phyloP scores from a whole-genome alignment of 2,797 vertebrate species.

The Crypturellus tataupa region DNA sequence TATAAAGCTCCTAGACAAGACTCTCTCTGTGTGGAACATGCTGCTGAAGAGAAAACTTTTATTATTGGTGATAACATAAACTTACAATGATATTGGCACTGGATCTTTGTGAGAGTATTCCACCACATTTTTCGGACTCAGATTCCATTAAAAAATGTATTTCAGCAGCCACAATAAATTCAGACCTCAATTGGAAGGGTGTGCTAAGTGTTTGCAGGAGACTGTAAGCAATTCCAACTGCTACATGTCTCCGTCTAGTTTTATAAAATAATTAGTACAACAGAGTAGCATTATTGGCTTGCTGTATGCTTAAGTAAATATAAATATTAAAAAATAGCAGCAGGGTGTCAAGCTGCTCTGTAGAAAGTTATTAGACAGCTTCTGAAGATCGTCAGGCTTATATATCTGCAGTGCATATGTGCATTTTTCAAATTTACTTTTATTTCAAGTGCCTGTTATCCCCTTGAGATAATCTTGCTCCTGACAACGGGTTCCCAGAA shows the following conservation, averaged over 20 bases:
- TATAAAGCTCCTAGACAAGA: conserved; percentile 5
- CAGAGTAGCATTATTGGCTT: conserved; percentile 21
- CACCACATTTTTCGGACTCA: not conserved
- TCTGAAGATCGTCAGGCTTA: conserved; percentile 30
- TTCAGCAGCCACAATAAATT: conserved; percentile 3
- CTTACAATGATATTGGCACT: not conserved
- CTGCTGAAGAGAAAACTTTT: conserved; percentile 20
- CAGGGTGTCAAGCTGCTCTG: conserved; percentile 27
- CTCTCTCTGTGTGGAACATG: not conserved
- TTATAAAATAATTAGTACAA: conserved; percentile 16
- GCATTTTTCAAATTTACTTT: conserved; percentile 11
- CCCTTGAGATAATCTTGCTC: not conserved
- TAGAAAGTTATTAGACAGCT: conserved; percentile 52
- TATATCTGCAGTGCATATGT: not conserved
- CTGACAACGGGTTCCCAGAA: conserved; percentile 5
- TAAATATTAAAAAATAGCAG: conserved; percentile 49
- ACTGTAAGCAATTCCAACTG: conserved; percentile 8
- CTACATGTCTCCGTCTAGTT: not conserved
- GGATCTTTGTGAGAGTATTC: not conserved
- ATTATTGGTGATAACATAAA: not conserved
- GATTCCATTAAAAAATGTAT: not conserved
- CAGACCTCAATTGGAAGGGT: conserved; percentile 12
- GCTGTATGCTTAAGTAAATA: conserved; percentile 38
- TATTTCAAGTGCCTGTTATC: conserved; percentile 23
- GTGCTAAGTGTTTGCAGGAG: not conserved